Conservation (phyloP, 2,113 vertebrate species). For the Campylorhamphus procurvoides region DNA sequence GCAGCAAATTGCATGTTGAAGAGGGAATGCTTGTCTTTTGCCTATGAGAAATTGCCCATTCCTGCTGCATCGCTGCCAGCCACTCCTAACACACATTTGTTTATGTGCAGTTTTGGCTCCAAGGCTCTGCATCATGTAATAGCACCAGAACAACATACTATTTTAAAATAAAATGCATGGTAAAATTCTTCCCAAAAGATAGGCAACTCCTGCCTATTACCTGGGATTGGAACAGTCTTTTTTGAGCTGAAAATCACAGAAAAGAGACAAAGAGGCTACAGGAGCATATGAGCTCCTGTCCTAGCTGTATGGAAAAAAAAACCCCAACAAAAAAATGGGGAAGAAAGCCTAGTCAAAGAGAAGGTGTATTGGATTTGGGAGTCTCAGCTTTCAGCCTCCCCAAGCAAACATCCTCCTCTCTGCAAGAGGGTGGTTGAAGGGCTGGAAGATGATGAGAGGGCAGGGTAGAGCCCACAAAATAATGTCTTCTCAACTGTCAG, state of each 20-base stretch:
- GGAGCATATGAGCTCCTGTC: neutral
- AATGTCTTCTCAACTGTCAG: neutral
- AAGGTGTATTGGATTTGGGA: neutral
- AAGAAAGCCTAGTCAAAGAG: neutral
- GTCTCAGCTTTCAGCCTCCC: neutral
- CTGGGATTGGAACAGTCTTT: neutral
- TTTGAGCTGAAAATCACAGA: neutral
- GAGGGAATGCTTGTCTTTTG: neutral
- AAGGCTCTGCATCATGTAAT: neutral
- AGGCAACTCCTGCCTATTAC: neutral
- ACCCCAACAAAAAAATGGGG: neutral
- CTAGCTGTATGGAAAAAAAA: neutral
- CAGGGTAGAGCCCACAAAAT: neutral
- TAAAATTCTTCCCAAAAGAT: neutral
- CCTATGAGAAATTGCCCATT: neutral
- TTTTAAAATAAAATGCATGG: fast-evolving
- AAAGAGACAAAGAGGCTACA: neutral
- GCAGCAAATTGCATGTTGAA: neutral
- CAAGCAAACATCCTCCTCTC: neutral
- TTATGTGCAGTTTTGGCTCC: neutral
- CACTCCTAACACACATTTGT: neutral
- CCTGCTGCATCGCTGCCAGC: neutral
- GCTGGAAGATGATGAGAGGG: neutral
- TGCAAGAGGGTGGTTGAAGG: neutral
- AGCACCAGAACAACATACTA: neutral